Evolutionary conservation across 2,797 vertebrate genomes (phyloP).

Genomic region (Hydrocynus forskahlii): DNA sequence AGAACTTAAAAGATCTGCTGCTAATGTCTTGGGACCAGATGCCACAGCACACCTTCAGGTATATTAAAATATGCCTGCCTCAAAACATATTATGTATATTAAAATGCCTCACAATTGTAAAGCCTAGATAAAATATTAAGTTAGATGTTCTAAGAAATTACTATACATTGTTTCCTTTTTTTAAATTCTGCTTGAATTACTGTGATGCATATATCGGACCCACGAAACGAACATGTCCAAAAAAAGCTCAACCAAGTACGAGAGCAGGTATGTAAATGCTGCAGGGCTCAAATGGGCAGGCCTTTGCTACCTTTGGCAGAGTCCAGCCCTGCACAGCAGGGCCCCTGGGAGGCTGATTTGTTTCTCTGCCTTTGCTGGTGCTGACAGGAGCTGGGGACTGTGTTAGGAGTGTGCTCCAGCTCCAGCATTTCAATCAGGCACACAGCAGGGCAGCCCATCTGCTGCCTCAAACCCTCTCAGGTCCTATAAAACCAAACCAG

Average conservation of each 20-base stretch:
- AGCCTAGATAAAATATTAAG: too few species aligned
- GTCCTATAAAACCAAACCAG: conserved; percentile 65
- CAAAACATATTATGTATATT: too few species aligned
- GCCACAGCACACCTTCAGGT: too few species aligned
- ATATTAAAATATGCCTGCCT: background rate
- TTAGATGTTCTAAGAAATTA: too few species aligned
- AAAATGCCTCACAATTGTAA: too few species aligned
- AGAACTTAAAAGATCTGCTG: too few species aligned
- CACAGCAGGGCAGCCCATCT: conserved; percentile 94
- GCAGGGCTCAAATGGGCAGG: conserved; percentile 28
- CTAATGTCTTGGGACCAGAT: too few species aligned
- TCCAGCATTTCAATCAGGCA: conserved; percentile 95
- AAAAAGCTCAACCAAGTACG: conserved; percentile 14
- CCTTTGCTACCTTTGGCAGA: conserved; percentile 44
- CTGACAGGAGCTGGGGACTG: conserved; percentile 86
- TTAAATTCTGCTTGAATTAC: background rate
- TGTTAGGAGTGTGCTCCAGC: conserved; percentile 94
- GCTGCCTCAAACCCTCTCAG: conserved; percentile 83
- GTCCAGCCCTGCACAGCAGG: conserved; percentile 68
- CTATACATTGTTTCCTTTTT: too few species aligned
- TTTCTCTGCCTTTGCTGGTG: conserved; percentile 79
- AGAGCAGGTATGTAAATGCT: conserved; percentile 5
- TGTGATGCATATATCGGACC: background rate
- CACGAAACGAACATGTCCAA: background rate
- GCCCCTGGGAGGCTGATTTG: conserved; percentile 92